Percentiles rank a stretch among this genome's conserved stretches.
Evolutionary conservation across 2,113 vertebrate species (phyloP).

Genomic region (Percina caprodes): DNA sequence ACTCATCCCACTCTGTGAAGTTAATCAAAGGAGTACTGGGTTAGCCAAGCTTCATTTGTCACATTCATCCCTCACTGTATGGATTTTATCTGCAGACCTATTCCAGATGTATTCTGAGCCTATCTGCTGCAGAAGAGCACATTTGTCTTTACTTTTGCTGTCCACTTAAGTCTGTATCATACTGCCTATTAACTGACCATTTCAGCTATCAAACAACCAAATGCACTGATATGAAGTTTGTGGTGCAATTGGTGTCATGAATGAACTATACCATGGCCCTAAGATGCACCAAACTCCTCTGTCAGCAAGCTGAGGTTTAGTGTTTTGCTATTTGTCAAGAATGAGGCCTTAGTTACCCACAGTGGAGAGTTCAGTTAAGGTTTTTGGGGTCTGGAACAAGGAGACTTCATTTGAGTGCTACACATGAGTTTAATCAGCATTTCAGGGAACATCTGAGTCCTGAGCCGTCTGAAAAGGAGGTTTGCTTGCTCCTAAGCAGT

Average conservation of each 20-base stretch:
- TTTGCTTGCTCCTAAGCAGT: conserved; percentile 52
- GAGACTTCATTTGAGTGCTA: conserved; percentile 63
- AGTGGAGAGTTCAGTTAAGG: conserved; percentile 76
- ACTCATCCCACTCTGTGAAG: conserved; percentile 4
- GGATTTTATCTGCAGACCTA: conserved; percentile 39
- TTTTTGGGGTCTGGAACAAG: conserved; percentile 75
- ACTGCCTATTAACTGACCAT: conserved; percentile 50
- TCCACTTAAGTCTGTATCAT: conserved; percentile 50
- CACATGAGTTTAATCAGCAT: conserved; percentile 82
- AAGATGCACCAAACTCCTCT: conserved; percentile 46
- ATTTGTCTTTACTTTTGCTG: conserved; percentile 56
- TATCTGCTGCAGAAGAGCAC: conserved; percentile 40
- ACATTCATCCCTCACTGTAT: conserved; percentile 42
- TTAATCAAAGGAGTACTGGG: conserved; percentile 40
- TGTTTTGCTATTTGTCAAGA: conserved; percentile 66
- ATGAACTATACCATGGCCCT: conserved; percentile 46
- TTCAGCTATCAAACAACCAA: conserved; percentile 61
- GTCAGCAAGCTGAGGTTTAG: conserved; percentile 68
- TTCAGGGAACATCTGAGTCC: conserved; percentile 72
- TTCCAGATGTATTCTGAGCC: conserved; percentile 49
- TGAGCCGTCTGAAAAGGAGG: conserved; percentile 62
- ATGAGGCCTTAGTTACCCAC: conserved; percentile 47
- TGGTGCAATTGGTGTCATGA: conserved; percentile 66
- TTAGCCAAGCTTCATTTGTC: conserved; percentile 39
- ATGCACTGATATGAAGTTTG: conserved; percentile 54